phyloP scores from a whole-genome alignment of 1,140 invertebrate species.

The Tyrophagus putrescentiae region DNA sequence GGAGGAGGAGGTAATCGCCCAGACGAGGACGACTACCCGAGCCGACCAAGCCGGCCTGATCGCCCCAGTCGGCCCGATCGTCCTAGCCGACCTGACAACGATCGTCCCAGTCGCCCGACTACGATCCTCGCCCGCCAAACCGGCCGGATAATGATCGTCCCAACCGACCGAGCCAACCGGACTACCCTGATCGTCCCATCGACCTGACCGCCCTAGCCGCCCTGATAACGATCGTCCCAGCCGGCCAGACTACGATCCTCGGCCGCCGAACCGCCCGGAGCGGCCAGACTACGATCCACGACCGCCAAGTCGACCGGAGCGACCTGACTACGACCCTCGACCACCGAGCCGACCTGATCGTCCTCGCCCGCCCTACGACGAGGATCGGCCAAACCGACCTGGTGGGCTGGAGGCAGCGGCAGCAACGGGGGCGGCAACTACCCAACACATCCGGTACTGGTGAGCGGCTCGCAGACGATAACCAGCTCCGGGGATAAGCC shows the following conservation, averaged over 20 bases:
- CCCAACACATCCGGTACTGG: neutral
- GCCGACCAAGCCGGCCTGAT: no score
- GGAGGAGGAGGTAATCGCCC: neutral
- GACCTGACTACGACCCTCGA: neutral
- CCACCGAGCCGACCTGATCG: neutral
- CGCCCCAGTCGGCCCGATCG: neutral
- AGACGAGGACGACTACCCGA: neutral
- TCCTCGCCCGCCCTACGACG: neutral
- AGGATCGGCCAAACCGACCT: conserved; percentile 1
- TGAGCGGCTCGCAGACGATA: no score
- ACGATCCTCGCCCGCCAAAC: neutral
- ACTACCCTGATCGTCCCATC: neutral
- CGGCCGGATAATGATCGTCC: neutral
- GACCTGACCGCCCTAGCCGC: neutral
- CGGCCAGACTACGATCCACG: neutral
- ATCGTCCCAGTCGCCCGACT: neutral
- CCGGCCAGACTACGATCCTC: neutral
- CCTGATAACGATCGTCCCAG: neutral
- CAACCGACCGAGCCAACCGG: neutral
- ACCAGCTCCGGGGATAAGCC: neutral
- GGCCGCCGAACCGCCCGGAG: neutral
- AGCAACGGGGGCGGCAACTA: neutral
- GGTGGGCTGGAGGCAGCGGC: no score
- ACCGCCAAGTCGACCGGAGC: neutral
- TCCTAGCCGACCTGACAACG: neutral